These are phyloP conservation scores for Drosophila algonquin DNA, from an alignment of 2,888 invertebrate species.

Conservation along the genomic window DNA sequence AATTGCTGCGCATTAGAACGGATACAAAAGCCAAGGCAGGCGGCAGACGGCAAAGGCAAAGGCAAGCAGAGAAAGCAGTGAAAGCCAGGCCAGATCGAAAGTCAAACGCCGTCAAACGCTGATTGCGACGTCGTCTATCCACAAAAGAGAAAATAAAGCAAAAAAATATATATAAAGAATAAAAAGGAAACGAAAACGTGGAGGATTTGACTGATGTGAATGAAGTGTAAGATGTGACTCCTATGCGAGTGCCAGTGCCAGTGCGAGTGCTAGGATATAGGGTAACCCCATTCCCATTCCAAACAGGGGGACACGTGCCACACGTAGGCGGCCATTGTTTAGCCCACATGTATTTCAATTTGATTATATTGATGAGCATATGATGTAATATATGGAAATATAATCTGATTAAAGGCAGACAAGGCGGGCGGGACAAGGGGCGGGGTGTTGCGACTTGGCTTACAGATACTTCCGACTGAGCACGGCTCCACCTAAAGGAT, in stretches of 20 bases:
- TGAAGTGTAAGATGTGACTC: constrained; percentile 48
- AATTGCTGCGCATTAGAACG: constrained; percentile 69
- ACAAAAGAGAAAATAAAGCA: constrained; percentile 20
- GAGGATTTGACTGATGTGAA: constrained; percentile 50
- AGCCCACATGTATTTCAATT: constrained; percentile 50
- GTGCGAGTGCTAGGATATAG: background rate
- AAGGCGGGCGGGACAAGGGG: background rate
- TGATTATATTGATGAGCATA: constrained; percentile 51
- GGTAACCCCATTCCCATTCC: background rate
- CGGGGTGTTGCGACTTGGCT: background rate
- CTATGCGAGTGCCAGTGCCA: background rate
- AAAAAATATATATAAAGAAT: constrained; percentile 14
- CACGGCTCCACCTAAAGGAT: background rate
- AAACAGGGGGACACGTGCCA: too few species aligned
- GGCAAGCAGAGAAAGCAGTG: background rate
- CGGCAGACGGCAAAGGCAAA: constrained; percentile 22
- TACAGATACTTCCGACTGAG: constrained; percentile 10
- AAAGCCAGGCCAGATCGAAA: constrained; percentile 54
- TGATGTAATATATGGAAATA: constrained; percentile 59
- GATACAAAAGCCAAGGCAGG: constrained; percentile 50
- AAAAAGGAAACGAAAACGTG: constrained; percentile 28
- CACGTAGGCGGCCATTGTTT: constrained; percentile 32
- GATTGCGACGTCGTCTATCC: constrained; percentile 64
- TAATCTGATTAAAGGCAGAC: constrained; percentile 51
- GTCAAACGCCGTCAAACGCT: constrained; percentile 65